phyloP scores from a whole-genome alignment of 2,888 invertebrate genomes.

The Dicyrtomina minuta region DNA sequence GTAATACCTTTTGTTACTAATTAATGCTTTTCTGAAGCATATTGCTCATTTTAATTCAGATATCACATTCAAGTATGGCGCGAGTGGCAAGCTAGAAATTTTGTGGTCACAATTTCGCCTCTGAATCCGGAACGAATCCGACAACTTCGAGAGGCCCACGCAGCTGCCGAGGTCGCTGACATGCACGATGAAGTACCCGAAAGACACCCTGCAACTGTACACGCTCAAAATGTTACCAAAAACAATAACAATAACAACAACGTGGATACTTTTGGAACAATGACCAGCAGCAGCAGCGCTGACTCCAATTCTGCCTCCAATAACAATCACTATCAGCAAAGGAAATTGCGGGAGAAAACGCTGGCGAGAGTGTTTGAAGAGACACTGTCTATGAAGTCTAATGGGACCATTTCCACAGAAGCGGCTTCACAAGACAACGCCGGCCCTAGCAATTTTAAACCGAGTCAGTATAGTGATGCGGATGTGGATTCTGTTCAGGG shows the following conservation, averaged over 20 bases:
- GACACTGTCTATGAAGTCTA: background rate
- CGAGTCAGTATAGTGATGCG: background rate
- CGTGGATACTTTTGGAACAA: too few species aligned
- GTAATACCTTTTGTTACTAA: too few species aligned
- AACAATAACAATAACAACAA: slow-evolving; percentile 1
- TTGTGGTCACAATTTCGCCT: slow-evolving; percentile 49
- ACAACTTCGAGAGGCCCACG: too few species aligned
- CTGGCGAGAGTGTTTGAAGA: slow-evolving; percentile 2
- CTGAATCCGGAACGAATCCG: slow-evolving; percentile 12
- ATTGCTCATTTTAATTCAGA: background rate
- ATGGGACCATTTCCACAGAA: background rate
- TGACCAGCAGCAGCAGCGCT: background rate
- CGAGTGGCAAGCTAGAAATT: slow-evolving; percentile 52
- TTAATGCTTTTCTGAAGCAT: background rate
- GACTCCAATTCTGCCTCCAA: background rate
- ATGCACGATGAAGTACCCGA: background rate
- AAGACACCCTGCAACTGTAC: background rate
- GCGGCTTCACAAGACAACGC: background rate
- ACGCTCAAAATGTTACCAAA: too few species aligned
- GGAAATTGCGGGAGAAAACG: slow-evolving; percentile 10
- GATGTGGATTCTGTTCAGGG: slow-evolving; percentile 14
- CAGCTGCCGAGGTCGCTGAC: background rate
- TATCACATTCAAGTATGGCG: slow-evolving; percentile 51
- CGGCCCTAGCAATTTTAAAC: background rate
- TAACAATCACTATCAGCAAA: background rate